phyloP scores from a whole-genome alignment of 92 coral and sea anemone genomes.

The Diadumene lineata region DNA sequence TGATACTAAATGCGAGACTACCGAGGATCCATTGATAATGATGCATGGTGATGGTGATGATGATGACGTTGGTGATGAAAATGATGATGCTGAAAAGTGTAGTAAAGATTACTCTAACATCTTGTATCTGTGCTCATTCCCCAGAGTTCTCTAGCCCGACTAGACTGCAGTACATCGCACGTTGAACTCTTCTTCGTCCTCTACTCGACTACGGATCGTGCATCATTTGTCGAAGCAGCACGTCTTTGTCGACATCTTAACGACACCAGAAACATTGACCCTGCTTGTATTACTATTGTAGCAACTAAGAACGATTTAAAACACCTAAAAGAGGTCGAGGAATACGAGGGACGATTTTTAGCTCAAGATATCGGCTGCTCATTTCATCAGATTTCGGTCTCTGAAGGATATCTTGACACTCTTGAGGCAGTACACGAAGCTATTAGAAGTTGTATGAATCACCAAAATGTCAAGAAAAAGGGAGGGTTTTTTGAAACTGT shows the following conservation, averaged over 20 bases:
- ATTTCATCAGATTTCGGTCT: conserved; percentile 69
- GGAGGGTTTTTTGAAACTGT: conserved; percentile 59
- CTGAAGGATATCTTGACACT: conserved; percentile 77
- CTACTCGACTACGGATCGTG: conserved; percentile 79
- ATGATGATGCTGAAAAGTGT: background rate
- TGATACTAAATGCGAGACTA: background rate
- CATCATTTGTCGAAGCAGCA: conserved; percentile 75
- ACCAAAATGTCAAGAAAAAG: conserved; percentile 55
- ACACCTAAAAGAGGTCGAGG: conserved; percentile 71
- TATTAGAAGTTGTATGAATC: conserved; percentile 57
- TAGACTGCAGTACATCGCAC: conserved; percentile 58
- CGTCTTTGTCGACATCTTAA: conserved; percentile 61
- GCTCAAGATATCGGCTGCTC: conserved; percentile 76
- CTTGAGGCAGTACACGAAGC: conserved; percentile 63
- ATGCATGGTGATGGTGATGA: no score
- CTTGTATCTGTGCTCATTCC: background rate
- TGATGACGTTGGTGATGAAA: no score
- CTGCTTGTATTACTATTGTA: conserved; percentile 59
- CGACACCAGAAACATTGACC: conserved; percentile 59
- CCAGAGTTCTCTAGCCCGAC: conserved; percentile 76
- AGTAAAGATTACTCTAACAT: background rate
- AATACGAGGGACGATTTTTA: conserved; percentile 64
- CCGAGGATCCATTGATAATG: background rate
- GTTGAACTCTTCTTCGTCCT: conserved; percentile 73
- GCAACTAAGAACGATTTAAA: conserved; percentile 77